Base-by-base conservation (phyloP, 2,888 invertebrate genomes). In the Lepidochrysops patricia region DNA sequence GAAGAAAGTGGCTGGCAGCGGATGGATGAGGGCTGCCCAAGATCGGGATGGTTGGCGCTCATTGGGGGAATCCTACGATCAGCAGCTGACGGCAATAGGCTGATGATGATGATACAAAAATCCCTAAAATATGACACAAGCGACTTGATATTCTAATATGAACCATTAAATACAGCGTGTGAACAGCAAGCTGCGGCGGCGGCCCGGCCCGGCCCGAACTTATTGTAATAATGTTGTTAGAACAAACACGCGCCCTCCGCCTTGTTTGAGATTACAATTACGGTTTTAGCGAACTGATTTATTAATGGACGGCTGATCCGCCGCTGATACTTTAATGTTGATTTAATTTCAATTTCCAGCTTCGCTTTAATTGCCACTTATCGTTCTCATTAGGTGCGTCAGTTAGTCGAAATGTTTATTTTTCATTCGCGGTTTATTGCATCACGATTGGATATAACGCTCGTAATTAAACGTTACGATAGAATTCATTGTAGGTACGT, bases 231-330 rank as follows among this genome's bases (percentile, higher is more conserved):
- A 88, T 89, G 88, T 89, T 89, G 84, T 87, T 83, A 86, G 82
- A 86, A 80, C 83, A 89, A 89, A 88, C 89, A 88, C 77, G 71
- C 79, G 72, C 84, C 82, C 83, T 79, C 77, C 75, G 76, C 81
- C 82, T 82, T 88, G 87, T 87, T 88, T 88, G 88, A 87, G 87
- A 87, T 88, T 87, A 87, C 88, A 88, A 88, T 89, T 89, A 89
- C 88, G 87, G 89, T 83, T 88, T 88, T 87, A 87, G 88, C 87
- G 83, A 84, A 87, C 86, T 89, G 88, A 88, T 88, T 89, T 88
- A 88, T 88, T 89, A 88, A 89, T 88, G 87, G 87, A 82, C 80
- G 86, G 79, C 82, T 87, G 86, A 88, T 87, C 86, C 86, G 82
- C 78, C 84, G 77, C 77, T 87, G 87, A 85, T 87, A 86, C 89